Evolutionary conservation across 2,888 invertebrate species (phyloP), one percentile per base, ranked within the genome.

Genomic region (Drosophila colorata): DNA sequence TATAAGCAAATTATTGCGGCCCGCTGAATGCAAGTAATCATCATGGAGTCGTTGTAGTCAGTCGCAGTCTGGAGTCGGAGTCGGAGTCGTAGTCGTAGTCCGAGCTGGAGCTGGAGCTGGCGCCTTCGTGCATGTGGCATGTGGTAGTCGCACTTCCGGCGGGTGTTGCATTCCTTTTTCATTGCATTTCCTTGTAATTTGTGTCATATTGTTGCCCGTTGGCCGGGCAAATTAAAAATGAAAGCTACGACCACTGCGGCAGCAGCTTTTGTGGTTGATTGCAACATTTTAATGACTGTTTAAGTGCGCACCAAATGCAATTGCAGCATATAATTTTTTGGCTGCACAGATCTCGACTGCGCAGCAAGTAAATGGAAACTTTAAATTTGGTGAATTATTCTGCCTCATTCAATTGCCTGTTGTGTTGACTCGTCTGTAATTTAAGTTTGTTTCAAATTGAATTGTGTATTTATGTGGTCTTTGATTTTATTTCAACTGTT

Each of bases 161-260:
- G 76, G 59, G 48, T 67, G 61, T 43, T 53, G 69, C 63, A 52
- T 63, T 67, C 70, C 48, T 61, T 70, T 74, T 79, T 82, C 74
- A 83, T 83, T 79, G 69, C 84, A 83, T 82, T 83, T 80, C 76
- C 85, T 80, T 84, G 82, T 82, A 83, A 84, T 83, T 83, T 83
- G 82, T 74, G 80, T 69, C 85, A 84, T 83, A 84, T 83, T 83
- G 85, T 83, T 81, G 79, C 51, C 73, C 73, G 75, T 23, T 69
- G 83, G 69, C 59, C 71, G 60, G 57, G 64, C 65, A 78, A 84
- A 79, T 82, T 76, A 79, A 78, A 83, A 78, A 80, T 73, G 69
- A 63, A 35, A 46, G 67, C 70, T 38, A 28, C 81, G 28, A 51
- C 63, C 41, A 44, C 49, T 61, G 57, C 71, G 64, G 63, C 74